These are phyloP conservation scores for Julus scanicus DNA, from an alignment of 2,888 invertebrate species.

Conservation along the genomic window DNA sequence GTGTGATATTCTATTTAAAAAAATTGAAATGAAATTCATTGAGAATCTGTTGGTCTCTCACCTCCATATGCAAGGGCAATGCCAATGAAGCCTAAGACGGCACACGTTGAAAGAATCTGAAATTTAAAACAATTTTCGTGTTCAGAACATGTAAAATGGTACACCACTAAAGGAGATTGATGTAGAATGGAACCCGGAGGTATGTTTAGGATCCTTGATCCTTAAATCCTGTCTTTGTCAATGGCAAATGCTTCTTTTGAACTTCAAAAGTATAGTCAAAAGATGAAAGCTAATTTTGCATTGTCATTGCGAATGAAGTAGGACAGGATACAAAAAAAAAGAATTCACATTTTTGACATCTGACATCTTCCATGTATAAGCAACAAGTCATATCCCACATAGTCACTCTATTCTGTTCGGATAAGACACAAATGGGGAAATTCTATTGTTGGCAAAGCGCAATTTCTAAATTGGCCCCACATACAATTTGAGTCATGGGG, in stretches of 20 bases:
- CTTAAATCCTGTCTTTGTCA: neutral
- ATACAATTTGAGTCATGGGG: neutral
- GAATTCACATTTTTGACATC: neutral
- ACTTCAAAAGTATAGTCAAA: neutral
- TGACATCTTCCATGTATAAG: neutral
- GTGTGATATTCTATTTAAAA: neutral
- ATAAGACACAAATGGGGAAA: neutral
- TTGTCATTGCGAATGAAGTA: neutral
- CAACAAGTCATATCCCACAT: neutral
- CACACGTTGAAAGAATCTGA: slow-evolving; percentile 51
- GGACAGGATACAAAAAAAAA: neutral
- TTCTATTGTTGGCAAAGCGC: neutral
- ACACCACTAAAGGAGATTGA: neutral
- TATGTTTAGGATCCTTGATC: neutral
- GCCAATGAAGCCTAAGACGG: slow-evolving; percentile 9
- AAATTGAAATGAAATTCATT: neutral
- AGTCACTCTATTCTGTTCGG: neutral
- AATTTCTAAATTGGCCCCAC: neutral
- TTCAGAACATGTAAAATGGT: neutral
- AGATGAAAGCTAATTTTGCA: neutral
- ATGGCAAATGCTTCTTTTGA: neutral
- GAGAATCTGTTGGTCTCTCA: neutral
- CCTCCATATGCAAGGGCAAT: slow-evolving; percentile 35
- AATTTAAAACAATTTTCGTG: neutral
- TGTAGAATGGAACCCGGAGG: neutral